phyloP scores from a whole-genome alignment of 1,140 invertebrate species.

The Heterodera carotae region DNA sequence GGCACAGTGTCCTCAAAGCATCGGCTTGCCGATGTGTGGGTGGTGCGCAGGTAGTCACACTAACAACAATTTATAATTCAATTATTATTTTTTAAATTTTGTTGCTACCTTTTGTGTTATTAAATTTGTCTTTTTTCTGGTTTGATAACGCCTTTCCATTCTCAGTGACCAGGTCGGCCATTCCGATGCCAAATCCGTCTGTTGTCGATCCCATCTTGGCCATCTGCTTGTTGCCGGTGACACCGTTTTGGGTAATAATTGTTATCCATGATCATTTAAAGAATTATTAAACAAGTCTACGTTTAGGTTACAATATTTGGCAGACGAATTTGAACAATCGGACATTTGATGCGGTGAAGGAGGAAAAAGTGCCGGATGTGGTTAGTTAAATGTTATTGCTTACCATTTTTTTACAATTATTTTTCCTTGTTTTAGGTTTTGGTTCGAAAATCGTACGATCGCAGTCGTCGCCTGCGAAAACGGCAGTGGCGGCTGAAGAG shows the following conservation, averaged over 20 bases:
- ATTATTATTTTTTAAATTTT: neutral
- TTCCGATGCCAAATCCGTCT: constrained; percentile 80
- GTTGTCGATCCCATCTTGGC: constrained; percentile 84
- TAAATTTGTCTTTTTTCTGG: neutral
- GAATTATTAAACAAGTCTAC: neutral
- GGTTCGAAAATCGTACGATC: constrained; percentile 86
- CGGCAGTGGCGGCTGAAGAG: constrained; percentile 91
- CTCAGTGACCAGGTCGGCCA: constrained; percentile 79
- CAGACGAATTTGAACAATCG: constrained; percentile 62
- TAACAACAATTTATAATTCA: too few species aligned
- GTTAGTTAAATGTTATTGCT: neutral
- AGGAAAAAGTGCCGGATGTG: constrained; percentile 59
- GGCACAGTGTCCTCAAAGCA: constrained; percentile 83
- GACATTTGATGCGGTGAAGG: constrained; percentile 55
- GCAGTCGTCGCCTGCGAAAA: constrained; percentile 74
- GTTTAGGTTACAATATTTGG: constrained; percentile 55
- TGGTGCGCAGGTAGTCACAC: constrained; percentile 73
- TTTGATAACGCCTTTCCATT: too few species aligned
- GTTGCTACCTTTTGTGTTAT: neutral
- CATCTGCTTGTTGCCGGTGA: constrained; percentile 90
- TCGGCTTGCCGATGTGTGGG: constrained; percentile 86
- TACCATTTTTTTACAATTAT: neutral
- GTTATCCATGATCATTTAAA: too few species aligned
- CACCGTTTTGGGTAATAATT: constrained; percentile 78
- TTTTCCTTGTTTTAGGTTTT: constrained; percentile 66